Conservation (phyloP, 2,113 vertebrate genomes). For the Hippocampus comes region DNA sequence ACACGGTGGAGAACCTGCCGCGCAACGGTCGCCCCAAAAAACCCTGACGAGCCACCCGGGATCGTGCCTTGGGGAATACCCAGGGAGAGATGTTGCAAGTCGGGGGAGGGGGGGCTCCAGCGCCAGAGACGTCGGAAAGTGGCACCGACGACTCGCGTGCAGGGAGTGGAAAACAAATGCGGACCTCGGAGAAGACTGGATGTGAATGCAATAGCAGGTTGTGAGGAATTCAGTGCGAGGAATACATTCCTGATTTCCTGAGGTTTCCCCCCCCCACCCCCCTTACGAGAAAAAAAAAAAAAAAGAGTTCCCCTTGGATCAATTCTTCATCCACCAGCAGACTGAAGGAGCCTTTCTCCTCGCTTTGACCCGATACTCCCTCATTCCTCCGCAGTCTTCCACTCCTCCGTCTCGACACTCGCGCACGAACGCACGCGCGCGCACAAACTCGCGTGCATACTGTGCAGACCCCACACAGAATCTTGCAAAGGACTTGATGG, state of each 20-base stretch:
- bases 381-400: conserved; percentile 59
- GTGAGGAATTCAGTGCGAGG: conserved; percentile 35
- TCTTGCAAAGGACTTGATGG: conserved; percentile 55
- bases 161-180: conserved; percentile 18
- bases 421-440: conserved; percentile 3
- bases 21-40: conserved; percentile 78
- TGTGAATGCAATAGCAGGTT: conserved; percentile 54
- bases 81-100: background rate
- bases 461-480: conserved; percentile 56
- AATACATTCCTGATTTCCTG: background rate
- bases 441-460: conserved; percentile 10
- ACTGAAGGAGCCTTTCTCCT: conserved; percentile 60
- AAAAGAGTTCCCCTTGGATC: conserved; percentile 52
- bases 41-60: conserved; percentile 51
- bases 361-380: conserved; percentile 61
- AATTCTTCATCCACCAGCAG: conserved; percentile 56
- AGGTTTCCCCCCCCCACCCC: conserved; percentile 7
- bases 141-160: background rate
- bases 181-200: conserved; percentile 10
- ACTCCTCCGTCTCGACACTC: conserved; percentile 31
- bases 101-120: background rate
- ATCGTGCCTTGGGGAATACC: background rate
- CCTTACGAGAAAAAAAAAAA: conserved; percentile 18
- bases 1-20: conserved; percentile 79
- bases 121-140: background rate